Evolutionary conservation across 2,888 invertebrate species (phyloP), one percentile per base, ranked within the genome.

Genomic region (Xanthorhoe spadicearia): DNA sequence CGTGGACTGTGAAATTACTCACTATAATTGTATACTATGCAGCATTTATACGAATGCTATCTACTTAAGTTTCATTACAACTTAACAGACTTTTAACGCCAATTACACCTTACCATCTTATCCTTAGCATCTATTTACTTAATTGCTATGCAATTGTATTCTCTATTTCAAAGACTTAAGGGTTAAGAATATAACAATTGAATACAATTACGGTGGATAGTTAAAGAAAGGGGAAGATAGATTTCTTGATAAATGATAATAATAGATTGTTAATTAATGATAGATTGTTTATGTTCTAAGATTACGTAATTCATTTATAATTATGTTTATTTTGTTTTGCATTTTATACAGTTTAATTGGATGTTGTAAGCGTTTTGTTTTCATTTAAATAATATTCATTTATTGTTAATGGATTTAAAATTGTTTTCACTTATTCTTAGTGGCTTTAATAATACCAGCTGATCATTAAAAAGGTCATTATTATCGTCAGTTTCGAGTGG

Each of bases 71-170:
- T 87, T 83, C 84, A 88, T 90, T 90, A 87, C 84, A 86, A 88
- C 86, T 89, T 91, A 90, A 88, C 89, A 90, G 85, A 86, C 88
- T 88, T 85, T 92, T 90, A 91, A 85, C 88, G 83, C 83, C 86
- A 90, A 91, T 92, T 92, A 91, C 82, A 73, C 74, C 69, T 61
- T 63, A 76, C 84, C 69, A 82, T 73, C 61, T 71, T 71, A 70
- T 61, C 59, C 65, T 43, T 71, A 77, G 69, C 77, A 56, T 61
- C 9, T 59, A 19, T 50, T 2, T 23, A 62, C n/a, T 2, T 13
- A 63, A 18, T 23, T 32, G 38, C 15, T 43, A 63, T 32, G 53
- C 43, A 10, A 82, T 66, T 72, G 8, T 80, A 17, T 58, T 62
- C 73, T 69, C 74, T 85, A 84, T 74, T 0, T 0, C 53, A n/a